Evolutionary conservation across 2,113 vertebrate genomes (phyloP), one percentile per base, ranked within the genome.

Genomic region (Silurus meridionalis): DNA sequence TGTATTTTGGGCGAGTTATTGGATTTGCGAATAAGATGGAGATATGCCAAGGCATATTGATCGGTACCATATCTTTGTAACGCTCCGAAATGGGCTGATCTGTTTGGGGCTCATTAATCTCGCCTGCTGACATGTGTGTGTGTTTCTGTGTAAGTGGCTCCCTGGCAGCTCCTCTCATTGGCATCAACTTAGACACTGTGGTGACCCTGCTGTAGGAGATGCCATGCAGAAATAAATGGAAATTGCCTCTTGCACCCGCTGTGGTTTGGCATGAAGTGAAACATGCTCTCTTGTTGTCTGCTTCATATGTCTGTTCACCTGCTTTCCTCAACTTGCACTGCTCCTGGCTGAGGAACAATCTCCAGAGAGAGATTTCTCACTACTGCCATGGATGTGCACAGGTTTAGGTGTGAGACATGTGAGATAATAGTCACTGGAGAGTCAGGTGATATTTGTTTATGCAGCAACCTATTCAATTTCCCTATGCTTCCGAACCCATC

Each of bases 151-250:
- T 53, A 3, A 25, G 52, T 60, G 83, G 92, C 87, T 87, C 91
- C 85, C 84, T 92, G 90, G 92, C 91, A 90, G 90, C 86, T 88
- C 83, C 88, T 89, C 90, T 89, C 87, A 90, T 89, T 86, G 90
- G 86, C 86, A 85, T 84, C 89, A 88, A 92, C 86, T 90, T 90
- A 90, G 84, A 87, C 88, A 88, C 85, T 78, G 72, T 77, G 61
- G 81, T 86, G 89, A 90, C 91, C 88, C 89, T 78, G 89, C 91
- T 84, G 88, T 86, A 88, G 86, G 64, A 86, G 67, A 93, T 90
- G 79, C 89, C 90, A 89, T 89, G 80, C 86, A 88, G 90, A 91
- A 92, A 93, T 92, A 92, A 80, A 90, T 93, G 92, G 88, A 93
- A 92, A 93, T 87, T 91, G 91, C 89, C 88, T 92, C 87, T 91